Base-by-base conservation (phyloP, 2,797 vertebrate species). In the Poecile montanus region DNA sequence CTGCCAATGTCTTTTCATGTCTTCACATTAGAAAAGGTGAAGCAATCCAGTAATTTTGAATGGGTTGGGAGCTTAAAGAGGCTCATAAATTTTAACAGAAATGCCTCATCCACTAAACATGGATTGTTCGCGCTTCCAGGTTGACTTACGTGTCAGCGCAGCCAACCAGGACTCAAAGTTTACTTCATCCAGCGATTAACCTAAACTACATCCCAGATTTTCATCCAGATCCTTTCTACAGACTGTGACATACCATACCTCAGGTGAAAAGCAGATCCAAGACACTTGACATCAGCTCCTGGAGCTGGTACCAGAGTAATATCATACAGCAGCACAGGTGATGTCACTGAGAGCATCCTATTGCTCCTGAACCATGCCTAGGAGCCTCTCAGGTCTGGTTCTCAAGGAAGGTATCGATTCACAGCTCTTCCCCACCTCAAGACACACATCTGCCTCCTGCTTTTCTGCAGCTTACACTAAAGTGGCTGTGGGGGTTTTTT, bases 11-110 rank as follows among this genome's bases (percentile, higher is more conserved):
- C 44, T 78, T 77, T 74, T 81, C 17, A 21, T 30, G 63, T 30
- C 21, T 88, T 70, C 67, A 48, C 16, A 22, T 36, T 36, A 58
- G 40, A 65, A 84, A 80, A 86, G 12, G 9, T 36, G 62, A 88
- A 68, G 66, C 29, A 74, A 67, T 38, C 6, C 12, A 66, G n/a
- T 73, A 56, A 66, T 72, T 75, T 62, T 48, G 54, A 65, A 71
- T 29, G 77, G 17, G 13, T n/a, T 88, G 61, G 38, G 57, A 90
- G 10, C 7, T 71, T 57, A 50, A 71, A 77, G 40, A 79, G 51
- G 53, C 48, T 88, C 22, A 40, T 65, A 81, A 90, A 80, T 68
- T 88, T 95, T 65, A 88, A 65, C 50, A 80, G 58, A 86, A 86
- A 68, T 40, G 44, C 26, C 21, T 85, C 53, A 66, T 67, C 21